Conservation (phyloP, 2,113 vertebrate genomes). For the Halcyon malimbica region DNA sequence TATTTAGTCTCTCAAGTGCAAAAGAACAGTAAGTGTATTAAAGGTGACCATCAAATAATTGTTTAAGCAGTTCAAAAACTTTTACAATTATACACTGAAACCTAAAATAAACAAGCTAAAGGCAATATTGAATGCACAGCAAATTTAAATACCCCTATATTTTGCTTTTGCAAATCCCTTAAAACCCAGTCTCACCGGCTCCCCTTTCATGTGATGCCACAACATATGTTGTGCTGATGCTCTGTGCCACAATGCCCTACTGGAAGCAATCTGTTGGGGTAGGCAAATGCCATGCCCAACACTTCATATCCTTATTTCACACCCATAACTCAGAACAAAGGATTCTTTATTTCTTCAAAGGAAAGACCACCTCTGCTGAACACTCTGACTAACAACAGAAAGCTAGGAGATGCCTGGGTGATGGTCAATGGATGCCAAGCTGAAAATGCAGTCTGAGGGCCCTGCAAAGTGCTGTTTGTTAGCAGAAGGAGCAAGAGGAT, state of each 20-base stretch:
- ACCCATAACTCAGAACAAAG: background rate
- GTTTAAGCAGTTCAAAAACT: background rate
- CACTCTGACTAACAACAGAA: background rate
- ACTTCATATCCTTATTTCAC: constrained; percentile 9
- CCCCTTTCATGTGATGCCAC: background rate
- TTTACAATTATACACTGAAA: background rate
- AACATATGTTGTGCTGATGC: background rate
- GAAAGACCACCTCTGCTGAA: constrained; percentile 12
- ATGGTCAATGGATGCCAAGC: background rate
- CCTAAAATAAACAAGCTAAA: constrained; percentile 6
- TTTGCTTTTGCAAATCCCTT: background rate
- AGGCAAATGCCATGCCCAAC: background rate
- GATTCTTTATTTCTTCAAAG: constrained; percentile 28
- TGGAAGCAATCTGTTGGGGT: background rate
- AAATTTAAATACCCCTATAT: background rate
- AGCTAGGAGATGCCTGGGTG: background rate
- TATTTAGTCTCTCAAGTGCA: background rate
- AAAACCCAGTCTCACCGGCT: background rate
- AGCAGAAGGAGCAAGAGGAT: background rate
- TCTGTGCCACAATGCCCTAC: background rate
- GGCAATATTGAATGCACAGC: background rate
- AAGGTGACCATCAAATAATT: background rate
- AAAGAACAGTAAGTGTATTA: background rate
- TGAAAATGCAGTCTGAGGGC: background rate
- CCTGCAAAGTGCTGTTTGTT: background rate